Evolutionary conservation across 2,113 vertebrate genomes (phyloP).

Genomic region (Lepus europaeus): DNA sequence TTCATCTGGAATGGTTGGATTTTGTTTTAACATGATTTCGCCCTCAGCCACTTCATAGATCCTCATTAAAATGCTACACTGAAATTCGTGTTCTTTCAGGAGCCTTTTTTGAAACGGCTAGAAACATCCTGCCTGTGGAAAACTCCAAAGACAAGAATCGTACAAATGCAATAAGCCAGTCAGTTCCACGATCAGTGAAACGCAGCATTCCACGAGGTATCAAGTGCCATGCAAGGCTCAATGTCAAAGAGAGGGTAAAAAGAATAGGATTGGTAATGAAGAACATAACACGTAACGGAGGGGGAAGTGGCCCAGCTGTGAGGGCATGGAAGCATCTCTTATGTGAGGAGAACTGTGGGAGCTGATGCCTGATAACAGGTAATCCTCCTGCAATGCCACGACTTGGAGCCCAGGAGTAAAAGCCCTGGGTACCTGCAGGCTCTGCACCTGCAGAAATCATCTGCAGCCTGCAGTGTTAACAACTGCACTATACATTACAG

Average conservation of each 20-base stretch:
- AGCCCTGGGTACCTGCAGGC: neutral
- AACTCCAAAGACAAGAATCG: neutral
- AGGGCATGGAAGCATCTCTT: neutral
- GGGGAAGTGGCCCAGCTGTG: neutral
- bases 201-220: neutral
- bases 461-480: too few species aligned
- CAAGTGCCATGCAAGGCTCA: neutral
- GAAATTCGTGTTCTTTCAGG: neutral
- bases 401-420: neutral
- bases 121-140: neutral
- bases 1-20: conserved; percentile 32
- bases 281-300: neutral
- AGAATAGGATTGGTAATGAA: neutral
- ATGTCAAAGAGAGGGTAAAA: neutral
- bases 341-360: neutral
- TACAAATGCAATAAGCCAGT: neutral
- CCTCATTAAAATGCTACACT: conserved; percentile 51
- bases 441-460: neutral
- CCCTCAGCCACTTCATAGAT: neutral
- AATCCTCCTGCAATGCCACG: neutral
- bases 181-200: neutral
- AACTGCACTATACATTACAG: neutral
- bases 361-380: neutral
- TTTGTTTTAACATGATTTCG: neutral
- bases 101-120: neutral